These are phyloP conservation scores for Neoascia interrupta DNA, from an alignment of 2,888 invertebrate genomes.

Conservation along the genomic window DNA sequence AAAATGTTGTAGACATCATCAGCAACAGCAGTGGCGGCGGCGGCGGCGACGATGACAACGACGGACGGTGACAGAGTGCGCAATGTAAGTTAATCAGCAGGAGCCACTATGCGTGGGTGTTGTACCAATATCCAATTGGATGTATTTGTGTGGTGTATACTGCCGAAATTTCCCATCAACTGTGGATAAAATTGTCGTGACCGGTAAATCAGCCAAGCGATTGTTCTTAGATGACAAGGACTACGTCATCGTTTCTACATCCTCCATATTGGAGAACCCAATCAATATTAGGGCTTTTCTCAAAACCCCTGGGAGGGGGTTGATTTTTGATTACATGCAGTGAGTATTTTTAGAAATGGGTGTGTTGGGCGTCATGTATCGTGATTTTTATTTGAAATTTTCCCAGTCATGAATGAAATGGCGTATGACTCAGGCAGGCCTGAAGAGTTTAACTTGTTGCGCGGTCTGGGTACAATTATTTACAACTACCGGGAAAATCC, in stretches of 20 bases:
- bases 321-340: background rate
- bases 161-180: background rate
- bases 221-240: slow-evolving; percentile 19
- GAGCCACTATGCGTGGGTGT: slow-evolving; percentile 26
- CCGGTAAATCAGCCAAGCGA: slow-evolving; percentile 28
- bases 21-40: background rate
- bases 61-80: slow-evolving; percentile 42
- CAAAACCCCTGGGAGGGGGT: too few relatives aligned
- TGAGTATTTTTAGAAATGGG: slow-evolving; percentile 9
- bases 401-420: too few relatives aligned
- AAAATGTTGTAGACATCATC: background rate
- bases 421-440: too few relatives aligned
- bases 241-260: slow-evolving; percentile 43
- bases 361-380: too few relatives aligned
- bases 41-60: too few relatives aligned
- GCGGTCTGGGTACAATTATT: too few relatives aligned
- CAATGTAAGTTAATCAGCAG: slow-evolving; percentile 23
- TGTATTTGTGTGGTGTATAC: too few relatives aligned
- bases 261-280: too few relatives aligned
- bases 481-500: too few relatives aligned
- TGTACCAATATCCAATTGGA: background rate
- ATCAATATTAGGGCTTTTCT: too few relatives aligned
- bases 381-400: too few relatives aligned
- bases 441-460: too few relatives aligned
- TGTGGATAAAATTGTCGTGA: slow-evolving; percentile 1